Conservation (phyloP, 92 coral and sea anemone genomes). For the Scolanthus callimorphus region DNA sequence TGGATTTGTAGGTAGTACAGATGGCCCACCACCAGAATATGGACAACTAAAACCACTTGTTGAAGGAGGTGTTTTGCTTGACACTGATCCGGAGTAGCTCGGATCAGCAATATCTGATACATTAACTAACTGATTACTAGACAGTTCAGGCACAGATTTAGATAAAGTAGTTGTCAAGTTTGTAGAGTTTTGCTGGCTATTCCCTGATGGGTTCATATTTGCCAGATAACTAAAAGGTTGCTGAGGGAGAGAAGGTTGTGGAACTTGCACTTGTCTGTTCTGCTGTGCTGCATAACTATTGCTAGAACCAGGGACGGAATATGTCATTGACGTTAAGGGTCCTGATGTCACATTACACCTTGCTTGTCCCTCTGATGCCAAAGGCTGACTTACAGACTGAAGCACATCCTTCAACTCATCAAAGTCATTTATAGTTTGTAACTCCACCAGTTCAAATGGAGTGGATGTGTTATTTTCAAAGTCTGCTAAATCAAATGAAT, state of each 20-base stretch:
- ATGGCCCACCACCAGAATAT: background rate
- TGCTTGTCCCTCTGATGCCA: background rate
- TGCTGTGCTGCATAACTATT: background rate
- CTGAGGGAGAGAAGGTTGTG: constrained; percentile 2
- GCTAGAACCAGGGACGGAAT: background rate
- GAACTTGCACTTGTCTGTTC: background rate
- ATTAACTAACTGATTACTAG: constrained; percentile 54
- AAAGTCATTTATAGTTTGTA: constrained; percentile 91
- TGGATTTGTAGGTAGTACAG: background rate
- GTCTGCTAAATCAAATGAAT: constrained; percentile 84
- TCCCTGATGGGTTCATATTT: constrained; percentile 12
- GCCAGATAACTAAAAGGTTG: constrained; percentile 15
- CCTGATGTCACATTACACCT: background rate
- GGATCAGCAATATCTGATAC: constrained; percentile 17
- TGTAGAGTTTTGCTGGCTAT: constrained; percentile 5
- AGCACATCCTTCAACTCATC: constrained; percentile 90
- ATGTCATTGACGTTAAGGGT: background rate
- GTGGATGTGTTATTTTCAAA: constrained; percentile 84
- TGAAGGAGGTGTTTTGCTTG: background rate
- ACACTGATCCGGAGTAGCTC: background rate
- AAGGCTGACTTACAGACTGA: constrained; percentile 43
- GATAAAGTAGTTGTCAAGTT: constrained; percentile 30
- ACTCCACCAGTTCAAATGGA: constrained; percentile 96
- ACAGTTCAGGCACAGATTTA: constrained; percentile 51
- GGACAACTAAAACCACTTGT: background rate